Percentiles rank a stretch among this genome's conserved stretches.
Evolutionary conservation across 1,140 invertebrate genomes (phyloP).

Genomic region (Brachionus manjavacas): DNA sequence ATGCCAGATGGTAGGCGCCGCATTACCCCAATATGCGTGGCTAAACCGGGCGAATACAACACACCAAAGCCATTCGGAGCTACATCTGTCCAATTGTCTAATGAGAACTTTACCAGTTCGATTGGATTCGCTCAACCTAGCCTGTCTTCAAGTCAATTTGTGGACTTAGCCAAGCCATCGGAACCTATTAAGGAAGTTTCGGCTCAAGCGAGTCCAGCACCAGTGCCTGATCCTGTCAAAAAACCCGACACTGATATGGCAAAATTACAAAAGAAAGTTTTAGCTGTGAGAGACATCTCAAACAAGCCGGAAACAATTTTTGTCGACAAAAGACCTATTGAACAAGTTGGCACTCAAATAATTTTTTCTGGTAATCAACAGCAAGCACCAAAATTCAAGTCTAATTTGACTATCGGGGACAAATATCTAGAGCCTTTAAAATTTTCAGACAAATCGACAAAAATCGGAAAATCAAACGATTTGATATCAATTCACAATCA

Average conservation of each 20-base stretch:
- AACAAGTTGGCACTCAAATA: conserved; percentile 8
- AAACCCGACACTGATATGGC: background rate
- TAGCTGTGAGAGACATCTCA: background rate
- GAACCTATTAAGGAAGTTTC: background rate
- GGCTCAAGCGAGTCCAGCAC: background rate
- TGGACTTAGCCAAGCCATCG: conserved; percentile 52
- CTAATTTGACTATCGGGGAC: background rate
- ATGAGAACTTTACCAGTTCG: conserved; percentile 14
- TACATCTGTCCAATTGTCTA: conserved; percentile 19
- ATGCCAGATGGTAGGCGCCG: conserved; percentile 84
- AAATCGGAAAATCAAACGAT: background rate
- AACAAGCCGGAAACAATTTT: background rate
- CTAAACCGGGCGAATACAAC: conserved; percentile 44
- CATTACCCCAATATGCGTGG: conserved; percentile 89
- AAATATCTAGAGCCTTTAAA: conserved; percentile 11
- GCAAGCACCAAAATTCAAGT: conserved; percentile 52
- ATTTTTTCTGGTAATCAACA: conserved; percentile 61
- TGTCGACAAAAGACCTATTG: background rate
- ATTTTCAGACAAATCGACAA: background rate
- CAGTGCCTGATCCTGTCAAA: background rate
- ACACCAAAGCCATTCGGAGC: conserved; percentile 47
- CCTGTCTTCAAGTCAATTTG: conserved; percentile 52
- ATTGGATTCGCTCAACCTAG: conserved; percentile 56
- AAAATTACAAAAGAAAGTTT: background rate
- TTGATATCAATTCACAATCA: background rate